phyloP scores from a whole-genome alignment of 2,888 invertebrate genomes.

The Cacoxenus indagator region DNA sequence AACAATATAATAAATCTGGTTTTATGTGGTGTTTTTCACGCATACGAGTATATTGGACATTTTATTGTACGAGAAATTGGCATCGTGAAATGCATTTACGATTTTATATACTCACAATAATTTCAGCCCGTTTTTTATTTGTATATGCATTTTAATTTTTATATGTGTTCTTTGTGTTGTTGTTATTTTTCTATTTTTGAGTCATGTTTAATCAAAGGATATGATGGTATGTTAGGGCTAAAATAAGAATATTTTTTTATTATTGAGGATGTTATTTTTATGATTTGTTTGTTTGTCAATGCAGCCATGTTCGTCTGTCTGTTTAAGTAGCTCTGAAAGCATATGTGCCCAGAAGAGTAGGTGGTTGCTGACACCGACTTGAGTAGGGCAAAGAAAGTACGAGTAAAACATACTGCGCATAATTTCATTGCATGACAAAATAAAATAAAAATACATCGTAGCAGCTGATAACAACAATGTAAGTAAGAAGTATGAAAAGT shows the following conservation, averaged over 20 bases:
- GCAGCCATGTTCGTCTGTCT: not conserved
- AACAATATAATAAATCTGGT: too few species aligned
- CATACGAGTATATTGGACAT: too few species aligned
- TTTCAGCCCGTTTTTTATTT: conserved; percentile 13
- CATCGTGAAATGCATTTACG: conserved; percentile 21
- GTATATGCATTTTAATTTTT: conserved; percentile 23
- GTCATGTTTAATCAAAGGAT: conserved; percentile 32
- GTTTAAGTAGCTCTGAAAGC: too few species aligned
- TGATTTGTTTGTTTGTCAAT: conserved; percentile 52
- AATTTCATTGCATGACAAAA: conserved; percentile 29
- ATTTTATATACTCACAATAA: conserved; percentile 42
- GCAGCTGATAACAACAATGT: conserved; percentile 3
- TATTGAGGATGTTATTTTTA: conserved; percentile 45
- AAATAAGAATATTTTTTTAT: conserved; percentile 41
- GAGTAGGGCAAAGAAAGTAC: not conserved
- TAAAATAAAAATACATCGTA: not conserved
- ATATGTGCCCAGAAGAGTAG: not conserved
- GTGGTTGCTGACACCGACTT: too few species aligned
- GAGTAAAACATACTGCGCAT: conserved; percentile 19
- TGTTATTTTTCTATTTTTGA: conserved; percentile 30
- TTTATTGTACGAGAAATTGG: too few species aligned
- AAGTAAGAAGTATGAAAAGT: not conserved
- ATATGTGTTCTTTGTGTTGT: conserved; percentile 10
- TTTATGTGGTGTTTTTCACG: too few species aligned
- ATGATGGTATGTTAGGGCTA: conserved; percentile 19